A percentile compares a stretch with the other conserved stretches of the same genome.
phyloP scores from a whole-genome alignment of 2,113 vertebrate species.

The Alligator mississippiensis region DNA sequence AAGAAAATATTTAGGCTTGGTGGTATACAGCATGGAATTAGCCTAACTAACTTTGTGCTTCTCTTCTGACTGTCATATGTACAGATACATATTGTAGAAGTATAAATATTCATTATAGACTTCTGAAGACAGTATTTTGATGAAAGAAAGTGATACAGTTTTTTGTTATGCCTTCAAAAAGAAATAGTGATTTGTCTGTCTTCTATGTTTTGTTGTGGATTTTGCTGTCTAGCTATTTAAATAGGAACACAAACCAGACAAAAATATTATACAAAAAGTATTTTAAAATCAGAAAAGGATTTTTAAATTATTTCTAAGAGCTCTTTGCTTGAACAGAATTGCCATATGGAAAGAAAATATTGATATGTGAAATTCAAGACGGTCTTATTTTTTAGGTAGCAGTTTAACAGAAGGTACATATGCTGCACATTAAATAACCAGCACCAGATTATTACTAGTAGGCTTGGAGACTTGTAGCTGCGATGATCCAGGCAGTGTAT shows the following conservation, averaged over 20 bases:
- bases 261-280: not conserved
- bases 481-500: too few species aligned
- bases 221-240: not conserved
- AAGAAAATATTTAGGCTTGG: not conserved
- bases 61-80: not conserved
- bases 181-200: rapidly evolving
- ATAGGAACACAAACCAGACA: not conserved
- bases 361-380: not conserved
- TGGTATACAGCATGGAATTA: not conserved
- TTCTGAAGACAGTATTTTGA: not conserved
- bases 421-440: not conserved
- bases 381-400: not conserved
- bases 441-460: too few species aligned
- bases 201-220: not conserved
- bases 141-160: not conserved
- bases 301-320: not conserved
- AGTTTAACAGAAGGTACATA: not conserved
- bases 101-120: not conserved
- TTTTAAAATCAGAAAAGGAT: not conserved
- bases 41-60: not conserved
- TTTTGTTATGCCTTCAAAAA: not conserved
- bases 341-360: not conserved
- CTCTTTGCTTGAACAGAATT: not conserved
- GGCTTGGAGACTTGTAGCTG: too few species aligned
- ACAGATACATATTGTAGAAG: not conserved